Conservation (phyloP, 2,113 vertebrate species). For the Lophotis ruficrista region DNA sequence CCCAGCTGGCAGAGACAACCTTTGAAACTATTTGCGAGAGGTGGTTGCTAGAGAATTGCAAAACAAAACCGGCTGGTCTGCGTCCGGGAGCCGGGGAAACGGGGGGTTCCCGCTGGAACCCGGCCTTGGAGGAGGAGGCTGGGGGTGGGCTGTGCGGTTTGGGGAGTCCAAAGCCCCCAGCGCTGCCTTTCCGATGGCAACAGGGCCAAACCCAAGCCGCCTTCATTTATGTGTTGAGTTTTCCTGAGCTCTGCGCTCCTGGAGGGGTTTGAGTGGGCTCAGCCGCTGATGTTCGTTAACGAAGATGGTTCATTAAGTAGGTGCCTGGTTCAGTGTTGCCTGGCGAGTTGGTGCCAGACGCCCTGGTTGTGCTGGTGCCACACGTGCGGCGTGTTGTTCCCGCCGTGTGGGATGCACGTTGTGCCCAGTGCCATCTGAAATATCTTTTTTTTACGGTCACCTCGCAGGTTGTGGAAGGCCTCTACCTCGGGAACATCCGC, state of each 20-base stretch:
- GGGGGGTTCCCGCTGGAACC: too few relatives aligned
- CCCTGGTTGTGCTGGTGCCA: neutral
- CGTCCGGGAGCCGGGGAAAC: neutral
- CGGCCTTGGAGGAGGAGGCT: neutral
- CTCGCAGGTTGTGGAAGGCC: conserved; percentile 82
- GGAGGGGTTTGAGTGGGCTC: neutral
- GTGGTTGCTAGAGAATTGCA: neutral
- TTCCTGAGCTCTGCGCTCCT: neutral
- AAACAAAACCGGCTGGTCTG: neutral
- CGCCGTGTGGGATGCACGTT: fast-evolving
- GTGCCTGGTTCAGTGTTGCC: neutral
- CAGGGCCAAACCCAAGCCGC: neutral
- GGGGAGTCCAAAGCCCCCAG: neutral
- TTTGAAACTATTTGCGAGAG: neutral
- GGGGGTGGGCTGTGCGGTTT: neutral
- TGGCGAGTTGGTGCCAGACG: neutral
- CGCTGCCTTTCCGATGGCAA: fast-evolving
- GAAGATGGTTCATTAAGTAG: neutral
- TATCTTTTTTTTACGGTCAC: neutral
- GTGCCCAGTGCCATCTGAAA: neutral
- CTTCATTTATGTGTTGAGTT: neutral
- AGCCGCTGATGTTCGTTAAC: neutral
- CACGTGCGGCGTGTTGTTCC: fast-evolving
- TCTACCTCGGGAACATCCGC: conserved; percentile 88
- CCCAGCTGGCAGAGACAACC: neutral